Evolutionary conservation across 2,888 invertebrate genomes (phyloP), one percentile per base, ranked within the genome.

Genomic region (Chironomus tentans): DNA sequence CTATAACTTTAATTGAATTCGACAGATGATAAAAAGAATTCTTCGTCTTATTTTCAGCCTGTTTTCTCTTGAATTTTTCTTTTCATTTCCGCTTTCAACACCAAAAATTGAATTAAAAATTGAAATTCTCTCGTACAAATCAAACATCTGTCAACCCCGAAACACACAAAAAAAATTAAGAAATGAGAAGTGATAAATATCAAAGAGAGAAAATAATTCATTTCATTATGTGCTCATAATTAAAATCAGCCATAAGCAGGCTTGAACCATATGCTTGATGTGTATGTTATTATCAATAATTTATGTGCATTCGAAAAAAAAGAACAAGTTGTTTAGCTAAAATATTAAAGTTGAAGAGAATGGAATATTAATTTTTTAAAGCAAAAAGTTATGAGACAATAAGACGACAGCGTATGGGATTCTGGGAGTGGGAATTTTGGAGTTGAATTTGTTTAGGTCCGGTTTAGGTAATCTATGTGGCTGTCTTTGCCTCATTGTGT

Each of bases 111-210:
- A 22, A 62, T 22, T 21, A 13, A 22, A 72, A 48, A 48, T n/a
- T n/a, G 15, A 38, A 38, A 38, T 24, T 21, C 24, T 21, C 24
- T 70, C 13, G 38, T 38, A 15, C 18, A 70, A 70, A 70, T 70
- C 70, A 70, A 72, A 72, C 72, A 72, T 72, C 72, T 72, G 72
- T 72, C 72, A 72, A 70, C 38, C 18, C 13, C 4, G 61, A 61
- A 28, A 71, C n/a, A n/a, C n/a, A n/a, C n/a, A n/a, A n/a, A 28
- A 4, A 28, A 69, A 5, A 28, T 28, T 28, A 38, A 38, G 10
- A 38, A 38, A 38, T 38, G 10, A 38, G 38, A 38, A 38, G 38
- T 38, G 38, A 38, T 38, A 38, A 38, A 38, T 38, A 38, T 38
- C 38, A 38, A 10, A 38, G 6, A 46, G 15, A 70, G 47, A 70